Percentiles rank a stretch among this genome's conserved stretches.
Evolutionary conservation across 1,140 invertebrate species (phyloP).

Genomic region (Atopsyche davidsoni): DNA sequence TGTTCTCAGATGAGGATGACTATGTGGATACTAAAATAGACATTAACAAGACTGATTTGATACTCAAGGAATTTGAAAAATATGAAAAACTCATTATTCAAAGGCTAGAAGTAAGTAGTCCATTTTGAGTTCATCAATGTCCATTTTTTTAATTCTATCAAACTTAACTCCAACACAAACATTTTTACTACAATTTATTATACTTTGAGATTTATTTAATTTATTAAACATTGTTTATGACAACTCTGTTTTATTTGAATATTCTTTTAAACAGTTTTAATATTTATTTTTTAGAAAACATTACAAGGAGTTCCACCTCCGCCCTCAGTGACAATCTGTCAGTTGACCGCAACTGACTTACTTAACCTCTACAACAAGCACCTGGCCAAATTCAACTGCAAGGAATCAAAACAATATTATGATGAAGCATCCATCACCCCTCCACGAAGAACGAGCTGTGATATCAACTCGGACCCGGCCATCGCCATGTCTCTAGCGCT

Average conservation of each 20-base stretch:
- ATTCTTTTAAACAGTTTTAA: neutral
- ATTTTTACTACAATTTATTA: no score
- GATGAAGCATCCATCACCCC: constrained; percentile 12
- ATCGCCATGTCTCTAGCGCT: constrained; percentile 6
- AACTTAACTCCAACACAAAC: no score
- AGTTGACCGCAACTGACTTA: constrained; percentile 57
- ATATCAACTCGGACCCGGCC: constrained; percentile 3
- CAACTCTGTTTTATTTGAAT: no score
- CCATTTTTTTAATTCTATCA: constrained; percentile 3
- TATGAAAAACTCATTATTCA: constrained; percentile 41
- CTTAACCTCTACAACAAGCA: constrained; percentile 43
- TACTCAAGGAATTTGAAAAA: constrained; percentile 39
- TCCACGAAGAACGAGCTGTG: constrained; percentile 11
- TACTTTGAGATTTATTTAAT: no score
- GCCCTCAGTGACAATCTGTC: constrained; percentile 56
- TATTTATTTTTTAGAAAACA: constrained; percentile 35
- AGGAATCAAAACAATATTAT: constrained; percentile 4
- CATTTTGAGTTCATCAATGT: constrained; percentile 3
- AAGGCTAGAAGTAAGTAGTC: constrained; percentile 41
- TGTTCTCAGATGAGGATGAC: constrained; percentile 50
- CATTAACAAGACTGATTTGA: constrained; percentile 37
- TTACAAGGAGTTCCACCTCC: constrained; percentile 58
- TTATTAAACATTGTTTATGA: no score
- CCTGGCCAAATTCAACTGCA: constrained; percentile 24
- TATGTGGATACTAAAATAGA: constrained; percentile 28